Evolutionary conservation across 2,113 vertebrate genomes (phyloP).

Genomic region (Corvus moneduloides): DNA sequence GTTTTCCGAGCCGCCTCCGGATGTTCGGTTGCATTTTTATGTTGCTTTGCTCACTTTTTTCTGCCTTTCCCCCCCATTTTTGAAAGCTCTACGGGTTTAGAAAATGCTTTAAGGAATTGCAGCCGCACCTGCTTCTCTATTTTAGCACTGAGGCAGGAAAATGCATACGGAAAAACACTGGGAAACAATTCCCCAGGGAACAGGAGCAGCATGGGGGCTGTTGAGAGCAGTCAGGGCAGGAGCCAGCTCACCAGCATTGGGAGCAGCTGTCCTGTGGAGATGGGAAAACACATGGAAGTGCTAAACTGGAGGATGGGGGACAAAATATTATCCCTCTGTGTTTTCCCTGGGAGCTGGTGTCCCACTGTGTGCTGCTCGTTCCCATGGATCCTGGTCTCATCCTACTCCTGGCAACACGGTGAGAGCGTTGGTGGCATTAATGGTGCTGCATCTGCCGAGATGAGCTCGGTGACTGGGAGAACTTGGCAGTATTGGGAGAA

Average conservation of each 20-base stretch:
- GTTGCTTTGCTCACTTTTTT: background rate
- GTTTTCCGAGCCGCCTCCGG: background rate
- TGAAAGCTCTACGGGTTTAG: background rate
- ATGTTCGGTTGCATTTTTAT: accelerated
- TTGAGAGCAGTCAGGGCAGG: background rate
- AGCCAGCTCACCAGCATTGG: background rate
- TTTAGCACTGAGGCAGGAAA: background rate
- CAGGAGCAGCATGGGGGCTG: accelerated
- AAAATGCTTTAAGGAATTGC: background rate
- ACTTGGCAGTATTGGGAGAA: accelerated
- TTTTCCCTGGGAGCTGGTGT: background rate
- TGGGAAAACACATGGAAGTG: background rate
- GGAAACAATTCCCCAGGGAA: background rate
- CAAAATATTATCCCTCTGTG: background rate
- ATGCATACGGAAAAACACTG: accelerated
- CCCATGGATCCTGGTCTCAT: background rate
- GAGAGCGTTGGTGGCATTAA: accelerated
- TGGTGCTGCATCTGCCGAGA: background rate
- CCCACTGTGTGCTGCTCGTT: background rate
- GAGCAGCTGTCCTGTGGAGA: background rate
- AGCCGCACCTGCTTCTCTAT: background rate
- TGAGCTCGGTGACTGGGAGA: background rate
- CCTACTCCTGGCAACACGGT: background rate
- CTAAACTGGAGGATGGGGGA: background rate
- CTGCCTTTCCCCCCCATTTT: accelerated